A percentile compares a stretch with the other conserved stretches of the same genome.
Conservation (phyloP, 2,888 invertebrate genomes). For the Tetranychus truncatus region DNA sequence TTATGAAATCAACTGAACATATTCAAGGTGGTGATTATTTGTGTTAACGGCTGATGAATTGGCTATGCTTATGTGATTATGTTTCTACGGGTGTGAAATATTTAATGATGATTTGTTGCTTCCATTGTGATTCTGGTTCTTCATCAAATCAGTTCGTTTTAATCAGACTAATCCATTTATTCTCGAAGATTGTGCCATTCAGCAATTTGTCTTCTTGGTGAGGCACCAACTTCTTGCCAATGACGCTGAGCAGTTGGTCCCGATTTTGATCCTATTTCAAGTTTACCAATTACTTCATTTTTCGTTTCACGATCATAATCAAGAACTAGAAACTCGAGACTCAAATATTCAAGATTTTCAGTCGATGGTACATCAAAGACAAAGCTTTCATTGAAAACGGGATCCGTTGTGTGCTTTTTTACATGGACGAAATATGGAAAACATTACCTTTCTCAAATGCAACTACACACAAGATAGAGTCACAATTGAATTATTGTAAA, state of each 20-base stretch:
- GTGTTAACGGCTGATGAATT: no score
- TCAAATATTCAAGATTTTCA: slow-evolving; percentile 59
- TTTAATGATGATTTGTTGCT: neutral
- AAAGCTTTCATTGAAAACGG: slow-evolving; percentile 97
- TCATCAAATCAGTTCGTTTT: slow-evolving; percentile 45
- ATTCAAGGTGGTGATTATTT: no score
- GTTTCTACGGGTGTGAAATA: no score
- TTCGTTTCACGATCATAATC: slow-evolving; percentile 98
- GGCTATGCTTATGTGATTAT: no score
- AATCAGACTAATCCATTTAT: slow-evolving; percentile 37
- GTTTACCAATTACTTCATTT: slow-evolving; percentile 91
- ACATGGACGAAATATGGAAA: slow-evolving; percentile 44
- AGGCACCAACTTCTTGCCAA: slow-evolving; percentile 93
- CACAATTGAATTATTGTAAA: neutral
- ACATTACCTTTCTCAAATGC: neutral
- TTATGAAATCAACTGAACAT: no score
- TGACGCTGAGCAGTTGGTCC: slow-evolving; percentile 57
- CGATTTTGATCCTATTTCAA: slow-evolving; percentile 60
- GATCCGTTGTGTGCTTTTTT: slow-evolving; percentile 88
- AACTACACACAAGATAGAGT: neutral
- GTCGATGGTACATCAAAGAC: slow-evolving; percentile 80
- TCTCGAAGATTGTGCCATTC: slow-evolving; percentile 93
- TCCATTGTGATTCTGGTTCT: neutral
- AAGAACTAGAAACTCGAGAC: slow-evolving; percentile 66
- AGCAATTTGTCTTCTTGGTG: slow-evolving; percentile 90